Percentiles rank a stretch among this genome's conserved stretches.
Evolutionary conservation across 2,113 vertebrate genomes (phyloP).

Genomic region (Scopus umbretta): DNA sequence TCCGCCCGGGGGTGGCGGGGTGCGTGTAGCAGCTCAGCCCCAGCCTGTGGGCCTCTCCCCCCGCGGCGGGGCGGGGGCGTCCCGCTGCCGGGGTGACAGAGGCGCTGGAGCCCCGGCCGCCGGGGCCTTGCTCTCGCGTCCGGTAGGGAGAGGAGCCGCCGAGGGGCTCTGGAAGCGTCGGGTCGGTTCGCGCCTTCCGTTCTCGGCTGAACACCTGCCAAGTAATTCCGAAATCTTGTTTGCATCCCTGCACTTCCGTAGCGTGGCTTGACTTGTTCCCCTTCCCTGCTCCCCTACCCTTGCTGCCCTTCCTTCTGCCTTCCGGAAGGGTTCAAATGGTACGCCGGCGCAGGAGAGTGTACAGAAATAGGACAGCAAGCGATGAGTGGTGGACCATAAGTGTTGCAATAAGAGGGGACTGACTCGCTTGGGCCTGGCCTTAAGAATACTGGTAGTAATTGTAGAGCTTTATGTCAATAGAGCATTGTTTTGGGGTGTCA

Average conservation of each 20-base stretch:
- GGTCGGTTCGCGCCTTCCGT: not conserved
- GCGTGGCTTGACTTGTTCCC: not conserved
- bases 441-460: not conserved
- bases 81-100: not conserved
- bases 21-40: not conserved
- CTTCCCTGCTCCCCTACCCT: not conserved
- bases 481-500: not conserved
- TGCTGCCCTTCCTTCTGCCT: too few species aligned
- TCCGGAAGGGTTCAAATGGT: not conserved
- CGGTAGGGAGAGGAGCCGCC: not conserved
- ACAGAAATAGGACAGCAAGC: not conserved
- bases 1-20: too few species aligned
- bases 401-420: not conserved
- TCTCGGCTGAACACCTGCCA: not conserved
- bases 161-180: not conserved
- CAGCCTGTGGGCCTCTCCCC: not conserved
- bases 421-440: not conserved
- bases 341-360: rapidly evolving
- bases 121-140: not conserved
- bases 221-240: not conserved
- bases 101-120: not conserved
- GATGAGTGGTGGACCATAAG: rapidly evolving
- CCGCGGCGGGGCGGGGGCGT: not conserved
- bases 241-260: not conserved
- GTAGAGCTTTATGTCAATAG: not conserved